phyloP scores from a whole-genome alignment of 1,140 invertebrate genomes.

The Dinoponera quadriceps region DNA sequence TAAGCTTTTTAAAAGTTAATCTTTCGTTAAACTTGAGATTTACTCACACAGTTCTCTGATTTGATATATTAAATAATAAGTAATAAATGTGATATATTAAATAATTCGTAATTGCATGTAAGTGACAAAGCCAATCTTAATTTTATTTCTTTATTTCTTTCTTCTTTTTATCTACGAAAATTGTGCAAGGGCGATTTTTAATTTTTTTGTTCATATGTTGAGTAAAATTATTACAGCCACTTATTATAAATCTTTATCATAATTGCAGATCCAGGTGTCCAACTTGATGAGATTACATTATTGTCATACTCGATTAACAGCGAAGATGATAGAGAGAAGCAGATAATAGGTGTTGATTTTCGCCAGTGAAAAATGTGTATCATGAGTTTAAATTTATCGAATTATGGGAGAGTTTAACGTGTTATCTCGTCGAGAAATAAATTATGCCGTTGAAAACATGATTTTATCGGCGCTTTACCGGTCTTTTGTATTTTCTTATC shows the following conservation, averaged over 20 bases:
- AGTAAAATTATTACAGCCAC: background rate
- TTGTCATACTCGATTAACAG: background rate
- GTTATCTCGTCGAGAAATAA: constrained; percentile 40
- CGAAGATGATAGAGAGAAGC: background rate
- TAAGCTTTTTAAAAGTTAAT: too few relatives aligned
- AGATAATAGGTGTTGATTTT: background rate
- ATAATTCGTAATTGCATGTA: too few relatives aligned
- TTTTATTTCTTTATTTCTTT: background rate
- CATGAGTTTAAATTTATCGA: constrained; percentile 17
- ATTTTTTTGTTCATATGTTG: background rate
- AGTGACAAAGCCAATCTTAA: background rate
- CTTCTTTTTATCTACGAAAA: background rate
- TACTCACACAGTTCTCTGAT: too few relatives aligned
- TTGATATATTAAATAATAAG: too few relatives aligned
- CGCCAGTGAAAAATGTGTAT: background rate
- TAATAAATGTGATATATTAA: too few relatives aligned
- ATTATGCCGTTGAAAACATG: constrained; percentile 18
- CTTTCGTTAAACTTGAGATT: too few relatives aligned
- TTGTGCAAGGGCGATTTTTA: too few relatives aligned
- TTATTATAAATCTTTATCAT: background rate
- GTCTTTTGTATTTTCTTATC: constrained; percentile 30
- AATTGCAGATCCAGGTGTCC: background rate
- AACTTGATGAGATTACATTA: background rate
- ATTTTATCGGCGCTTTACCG: constrained; percentile 34
- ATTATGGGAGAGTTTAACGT: constrained; percentile 30